Percentiles rank a stretch among this genome's conserved stretches.
Evolutionary conservation across 2,113 vertebrate genomes (phyloP).

Genomic region (Phyllopteryx taeniolatus): DNA sequence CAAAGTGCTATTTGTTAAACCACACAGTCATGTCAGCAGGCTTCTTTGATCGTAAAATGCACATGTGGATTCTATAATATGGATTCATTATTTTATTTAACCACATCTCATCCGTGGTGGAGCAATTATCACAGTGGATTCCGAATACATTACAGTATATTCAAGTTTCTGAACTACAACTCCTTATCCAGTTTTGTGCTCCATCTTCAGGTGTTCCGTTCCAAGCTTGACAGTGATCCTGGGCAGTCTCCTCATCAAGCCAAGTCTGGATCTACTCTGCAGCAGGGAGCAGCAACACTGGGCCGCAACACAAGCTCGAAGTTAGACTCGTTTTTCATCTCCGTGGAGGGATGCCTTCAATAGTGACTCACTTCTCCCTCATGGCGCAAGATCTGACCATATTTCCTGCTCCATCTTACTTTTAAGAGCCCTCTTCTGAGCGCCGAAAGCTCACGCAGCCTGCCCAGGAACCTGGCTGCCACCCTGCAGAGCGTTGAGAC

Average conservation of each 20-base stretch:
- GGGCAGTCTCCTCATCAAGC: constrained; percentile 62
- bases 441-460: constrained; percentile 78
- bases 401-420: constrained; percentile 6
- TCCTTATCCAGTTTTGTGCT: background rate
- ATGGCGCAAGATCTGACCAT: background rate
- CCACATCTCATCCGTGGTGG: background rate
- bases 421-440: constrained; percentile 74
- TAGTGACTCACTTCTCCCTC: background rate
- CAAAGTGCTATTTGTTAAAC: background rate
- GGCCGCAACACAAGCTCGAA: constrained; percentile 83
- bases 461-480: constrained; percentile 86
- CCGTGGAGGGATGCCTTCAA: background rate
- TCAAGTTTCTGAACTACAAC: background rate
- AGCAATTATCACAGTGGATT: background rate
- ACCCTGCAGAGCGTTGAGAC: constrained; percentile 92
- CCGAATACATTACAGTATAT: background rate
- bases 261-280: constrained; percentile 70
- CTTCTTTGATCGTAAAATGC: constrained; percentile 1
- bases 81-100: background rate
- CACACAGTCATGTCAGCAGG: background rate
- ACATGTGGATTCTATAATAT: background rate
- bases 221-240: constrained; percentile 78
- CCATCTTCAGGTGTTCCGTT: constrained; percentile 81
- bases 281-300: constrained; percentile 78
- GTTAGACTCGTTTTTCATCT: constrained; percentile 61